These are phyloP conservation scores for Drosophila meridiana DNA, from an alignment of 2,888 invertebrate genomes.

Conservation along the genomic window DNA sequence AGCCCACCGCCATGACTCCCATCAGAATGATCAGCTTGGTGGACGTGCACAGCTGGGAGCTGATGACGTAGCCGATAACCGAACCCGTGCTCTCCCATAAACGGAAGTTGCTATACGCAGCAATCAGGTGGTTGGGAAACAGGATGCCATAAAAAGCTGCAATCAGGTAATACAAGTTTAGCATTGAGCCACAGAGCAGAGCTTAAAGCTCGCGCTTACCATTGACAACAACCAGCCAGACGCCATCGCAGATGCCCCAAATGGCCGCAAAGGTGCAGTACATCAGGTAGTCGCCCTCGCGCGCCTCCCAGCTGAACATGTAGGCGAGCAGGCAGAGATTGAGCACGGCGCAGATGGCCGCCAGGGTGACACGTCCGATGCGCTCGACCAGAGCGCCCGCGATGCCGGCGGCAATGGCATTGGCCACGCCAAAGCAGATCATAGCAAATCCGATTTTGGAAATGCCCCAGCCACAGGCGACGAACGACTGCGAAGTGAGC, in stretches of 20 bases:
- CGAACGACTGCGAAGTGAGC: slow-evolving; percentile 88
- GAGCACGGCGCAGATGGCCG: slow-evolving; percentile 90
- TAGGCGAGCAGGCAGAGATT: slow-evolving; percentile 90
- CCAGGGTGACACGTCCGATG: slow-evolving; percentile 90
- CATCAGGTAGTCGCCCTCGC: slow-evolving; percentile 88
- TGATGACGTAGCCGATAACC: slow-evolving; percentile 93
- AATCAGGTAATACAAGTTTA: background rate
- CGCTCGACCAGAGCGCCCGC: slow-evolving; percentile 92
- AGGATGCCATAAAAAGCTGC: slow-evolving; percentile 93
- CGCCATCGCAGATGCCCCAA: slow-evolving; percentile 95
- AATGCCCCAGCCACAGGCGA: slow-evolving; percentile 95
- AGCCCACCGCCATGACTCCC: slow-evolving; percentile 89
- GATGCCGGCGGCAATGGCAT: slow-evolving; percentile 93
- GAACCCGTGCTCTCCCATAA: slow-evolving; percentile 97
- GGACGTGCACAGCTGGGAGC: slow-evolving; percentile 90
- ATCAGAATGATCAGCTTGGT: slow-evolving; percentile 90
- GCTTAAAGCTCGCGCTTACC: slow-evolving; percentile 87
- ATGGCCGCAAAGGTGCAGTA: slow-evolving; percentile 93
- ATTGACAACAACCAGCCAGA: slow-evolving; percentile 96
- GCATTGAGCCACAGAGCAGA: background rate
- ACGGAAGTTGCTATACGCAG: slow-evolving; percentile 96
- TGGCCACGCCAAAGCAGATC: slow-evolving; percentile 96
- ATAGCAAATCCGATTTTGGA: slow-evolving; percentile 96
- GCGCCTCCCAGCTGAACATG: slow-evolving; percentile 90
- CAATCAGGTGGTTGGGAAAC: slow-evolving; percentile 94